Base-by-base conservation (phyloP, 2,113 vertebrate genomes). In the Zingel zingel region DNA sequence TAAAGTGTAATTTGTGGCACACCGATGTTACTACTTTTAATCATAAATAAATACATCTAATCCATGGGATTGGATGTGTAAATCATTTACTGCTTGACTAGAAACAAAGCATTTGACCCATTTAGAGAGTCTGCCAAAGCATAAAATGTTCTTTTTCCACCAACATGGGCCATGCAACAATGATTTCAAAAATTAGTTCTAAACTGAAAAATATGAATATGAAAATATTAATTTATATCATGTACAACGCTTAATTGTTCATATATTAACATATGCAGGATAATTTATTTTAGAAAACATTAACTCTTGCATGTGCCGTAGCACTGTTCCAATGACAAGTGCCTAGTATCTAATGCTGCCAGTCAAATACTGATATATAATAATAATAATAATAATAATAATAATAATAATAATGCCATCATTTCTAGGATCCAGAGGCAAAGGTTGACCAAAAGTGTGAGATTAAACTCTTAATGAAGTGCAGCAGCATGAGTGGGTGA, bases 1-100 rank as follows among this genome's bases (percentile, higher is more conserved):
- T 83, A 62, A 82, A 81, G 85, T 48, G 21, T 65, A 71, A 86
- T 84, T 36, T 80, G 21, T 19, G 18, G 70, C 36, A 58, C 62
- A 61, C 48, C 77, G 27, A 73, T 75, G n/a, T 74, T 68, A 51
- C 62, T 47, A 10, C 7, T 53, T 57, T 56, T 2, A 69, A 13
- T 73, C 63, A 54, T 62, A 69, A 50, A 54, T 62, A 69, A 50
- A 65, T 81, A 21, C 27, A 79, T 67, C 23, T 61, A 63, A 88
- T 82, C 70, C 56, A 47, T 11, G 48, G 27, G 39, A 80, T 23
- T 79, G 13, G 7, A 68, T 36, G 2, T 77, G 57, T 78, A 50
- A 87, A 77, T 51, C 23, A 65, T 82, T 77, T 68, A 64, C 43
- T 19, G 18, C 33, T 30, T 3, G 1, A 59, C 59, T 3, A 5